Base-by-base conservation (phyloP, 2,113 vertebrate species). In the Danionella cerebrum region DNA sequence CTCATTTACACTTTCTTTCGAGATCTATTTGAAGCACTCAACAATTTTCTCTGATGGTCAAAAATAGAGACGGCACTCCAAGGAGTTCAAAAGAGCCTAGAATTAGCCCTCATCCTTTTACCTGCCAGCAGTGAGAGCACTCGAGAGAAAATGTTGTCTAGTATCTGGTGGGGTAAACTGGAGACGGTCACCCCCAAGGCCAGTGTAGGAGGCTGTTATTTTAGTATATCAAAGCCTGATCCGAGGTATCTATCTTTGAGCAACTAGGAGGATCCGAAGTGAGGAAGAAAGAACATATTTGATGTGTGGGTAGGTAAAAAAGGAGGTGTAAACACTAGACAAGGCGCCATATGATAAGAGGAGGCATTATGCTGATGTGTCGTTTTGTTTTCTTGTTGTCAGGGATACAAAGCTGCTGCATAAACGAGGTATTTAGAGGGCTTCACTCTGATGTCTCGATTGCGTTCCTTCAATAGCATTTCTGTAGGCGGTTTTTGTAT, bases 401-500 rank as follows among this genome's bases (percentile, higher is more conserved):
- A 67, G 67, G 64, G 67, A 76, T 81, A 79, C 83, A 84, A 83
- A 83, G 60, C 57, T 24, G 60, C 57, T 57, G 59, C 67, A 80
- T 78, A 83, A 79, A 80, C 75, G 67, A 41, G 77, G 75, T 77
- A 38, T 84, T 86, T 85, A 86, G 73, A 58, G 59, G 69, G 45
- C 52, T 71, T 73, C 68, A 74, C 80, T 86, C 78, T 84, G 82
- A 83, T 71, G 85, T 77, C 83, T 80, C 67, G 71, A 84, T 79
- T 70, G 80, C 75, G 69, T 75, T 50, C 67, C 65, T 76, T 75
- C 79, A n/a, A 58, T 69, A 65, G 76, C 69, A 24, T 76, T 45
- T 83, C 79, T 82, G 84, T 84, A 83, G 74, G 78, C 83, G 76
- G 82, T 86, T 44, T 42, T 45, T 33, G 29, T 33, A 9, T 33